These are phyloP conservation scores for Euura lappo DNA, from an alignment of 1,140 invertebrate species.

Conservation along the genomic window DNA sequence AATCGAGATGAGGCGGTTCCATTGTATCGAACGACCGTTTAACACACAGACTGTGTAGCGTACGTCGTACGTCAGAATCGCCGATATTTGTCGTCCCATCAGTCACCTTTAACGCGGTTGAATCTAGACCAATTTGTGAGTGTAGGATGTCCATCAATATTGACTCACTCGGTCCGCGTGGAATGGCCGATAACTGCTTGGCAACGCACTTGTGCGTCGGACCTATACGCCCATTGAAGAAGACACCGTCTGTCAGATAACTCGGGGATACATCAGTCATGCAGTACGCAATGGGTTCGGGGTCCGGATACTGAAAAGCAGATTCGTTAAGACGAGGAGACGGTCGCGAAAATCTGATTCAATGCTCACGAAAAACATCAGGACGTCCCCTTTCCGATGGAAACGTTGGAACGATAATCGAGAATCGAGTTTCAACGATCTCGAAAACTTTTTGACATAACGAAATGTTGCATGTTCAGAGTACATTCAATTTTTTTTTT, in stretches of 20 bases:
- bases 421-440: too few relatives aligned
- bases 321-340: not conserved
- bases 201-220: not conserved
- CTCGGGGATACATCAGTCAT: constrained; percentile 9
- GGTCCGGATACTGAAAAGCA: constrained; percentile 19
- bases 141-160: not conserved
- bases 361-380: not conserved
- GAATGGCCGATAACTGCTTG: not conserved
- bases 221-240: constrained; percentile 9
- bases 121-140: not conserved
- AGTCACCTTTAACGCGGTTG: not conserved
- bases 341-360: not conserved
- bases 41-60: not conserved
- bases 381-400: not conserved
- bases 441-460: too few relatives aligned
- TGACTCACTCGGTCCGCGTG: not conserved
- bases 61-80: not conserved
- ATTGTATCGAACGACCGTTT: not conserved
- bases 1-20: not conserved
- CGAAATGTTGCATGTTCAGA: too few relatives aligned
- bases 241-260: constrained; percentile 18
- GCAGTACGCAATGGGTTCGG: constrained; percentile 15
- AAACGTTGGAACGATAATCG: too few relatives aligned
- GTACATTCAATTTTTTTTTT: too few relatives aligned
- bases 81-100: not conserved